Conservation (phyloP, 1,140 invertebrate genomes). For the Hyphantria cunea region DNA sequence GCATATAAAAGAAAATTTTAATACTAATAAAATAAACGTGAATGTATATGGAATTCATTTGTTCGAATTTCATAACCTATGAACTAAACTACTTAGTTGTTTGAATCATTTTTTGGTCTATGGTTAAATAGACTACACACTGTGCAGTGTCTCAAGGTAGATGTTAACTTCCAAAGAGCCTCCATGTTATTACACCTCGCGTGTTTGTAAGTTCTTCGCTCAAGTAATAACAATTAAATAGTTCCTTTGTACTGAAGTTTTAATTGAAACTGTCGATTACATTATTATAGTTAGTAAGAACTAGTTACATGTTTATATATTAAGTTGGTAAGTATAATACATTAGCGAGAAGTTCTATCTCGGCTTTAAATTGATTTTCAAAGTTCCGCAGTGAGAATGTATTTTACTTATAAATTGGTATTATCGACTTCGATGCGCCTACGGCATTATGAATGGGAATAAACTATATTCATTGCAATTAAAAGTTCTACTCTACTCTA, state of each 20-base stretch:
- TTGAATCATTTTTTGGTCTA: no score
- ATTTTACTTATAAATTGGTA: no score
- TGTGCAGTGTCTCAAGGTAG: conserved; percentile 21
- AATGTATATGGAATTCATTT: no score
- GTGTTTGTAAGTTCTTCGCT: conserved; percentile 28
- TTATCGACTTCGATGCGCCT: no score
- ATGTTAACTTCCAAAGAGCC: conserved; percentile 25
- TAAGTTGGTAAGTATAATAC: background rate
- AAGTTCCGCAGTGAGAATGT: no score
- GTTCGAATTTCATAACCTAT: no score
- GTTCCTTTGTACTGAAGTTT: conserved; percentile 25
- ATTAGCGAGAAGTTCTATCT: background rate
- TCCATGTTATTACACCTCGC: conserved; percentile 25
- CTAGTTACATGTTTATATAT: background rate
- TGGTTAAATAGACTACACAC: conserved; percentile 2
- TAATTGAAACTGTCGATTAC: conserved; percentile 27
- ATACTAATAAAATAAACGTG: no score
- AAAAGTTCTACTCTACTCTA: no score
- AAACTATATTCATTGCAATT: no score
- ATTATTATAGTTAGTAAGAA: conserved; percentile 4
- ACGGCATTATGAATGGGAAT: no score
- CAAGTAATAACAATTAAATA: conserved; percentile 24
- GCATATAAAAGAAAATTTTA: no score
- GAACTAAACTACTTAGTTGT: no score
- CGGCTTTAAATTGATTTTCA: background rate